Conservation (phyloP, 2,888 invertebrate species). For the Tiliacea aurago region DNA sequence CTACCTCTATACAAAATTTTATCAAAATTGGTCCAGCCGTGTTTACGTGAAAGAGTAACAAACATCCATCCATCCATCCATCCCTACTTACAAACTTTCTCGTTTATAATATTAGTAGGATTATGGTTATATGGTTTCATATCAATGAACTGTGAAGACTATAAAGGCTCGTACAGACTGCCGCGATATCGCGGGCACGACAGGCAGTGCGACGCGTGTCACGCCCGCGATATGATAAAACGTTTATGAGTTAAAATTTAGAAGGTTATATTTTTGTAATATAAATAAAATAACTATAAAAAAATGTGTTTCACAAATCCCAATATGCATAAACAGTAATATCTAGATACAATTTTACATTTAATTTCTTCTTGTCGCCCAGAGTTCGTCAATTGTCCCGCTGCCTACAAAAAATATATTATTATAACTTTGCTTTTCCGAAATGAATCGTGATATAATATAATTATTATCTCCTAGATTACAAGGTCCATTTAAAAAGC, state of each 20-base stretch:
- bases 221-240: background rate
- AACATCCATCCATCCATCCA: too few species aligned
- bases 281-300: background rate
- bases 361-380: background rate
- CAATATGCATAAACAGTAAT: background rate
- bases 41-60: too few species aligned
- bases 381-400: constrained; percentile 7
- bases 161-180: too few species aligned
- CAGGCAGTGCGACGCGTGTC: too few species aligned
- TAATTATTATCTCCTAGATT: constrained; percentile 66
- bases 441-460: constrained; percentile 62
- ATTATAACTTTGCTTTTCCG: constrained; percentile 55
- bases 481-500: constrained; percentile 61
- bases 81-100: too few species aligned
- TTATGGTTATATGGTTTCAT: background rate
- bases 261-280: background rate
- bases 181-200: too few species aligned
- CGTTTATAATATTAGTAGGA: too few species aligned
- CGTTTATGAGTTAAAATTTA: background rate
- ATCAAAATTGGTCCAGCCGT: too few species aligned
- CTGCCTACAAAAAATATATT: constrained; percentile 42
- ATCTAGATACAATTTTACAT: background rate
- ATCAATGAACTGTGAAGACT: background rate
- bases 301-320: background rate
- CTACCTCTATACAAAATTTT: too few species aligned